Evolutionary conservation across 2,888 invertebrate genomes (phyloP).

Genomic region (Hecatera dysodea): DNA sequence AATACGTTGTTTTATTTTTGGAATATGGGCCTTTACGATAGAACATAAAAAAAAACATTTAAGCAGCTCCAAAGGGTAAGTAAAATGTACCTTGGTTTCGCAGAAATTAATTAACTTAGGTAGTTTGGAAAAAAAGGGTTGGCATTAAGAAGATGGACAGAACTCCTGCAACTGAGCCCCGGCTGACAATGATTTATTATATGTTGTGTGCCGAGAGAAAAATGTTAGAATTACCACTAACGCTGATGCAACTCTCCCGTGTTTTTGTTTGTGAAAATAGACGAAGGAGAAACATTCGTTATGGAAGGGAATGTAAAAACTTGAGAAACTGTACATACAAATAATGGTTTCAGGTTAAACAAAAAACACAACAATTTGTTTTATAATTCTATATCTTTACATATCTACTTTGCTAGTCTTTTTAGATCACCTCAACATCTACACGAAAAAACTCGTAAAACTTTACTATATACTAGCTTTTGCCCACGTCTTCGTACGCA

Average conservation of each 20-base stretch:
- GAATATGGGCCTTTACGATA: not conserved
- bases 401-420: too few species aligned
- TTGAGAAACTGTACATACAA: not conserved
- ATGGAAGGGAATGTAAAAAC: not conserved
- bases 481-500: too few species aligned
- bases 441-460: too few species aligned
- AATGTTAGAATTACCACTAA: conserved; percentile 58
- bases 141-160: conserved; percentile 74
- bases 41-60: conserved; percentile 33
- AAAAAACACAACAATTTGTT: not conserved
- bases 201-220: conserved; percentile 62
- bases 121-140: conserved; percentile 71
- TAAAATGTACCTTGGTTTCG: conserved; percentile 49
- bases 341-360: not conserved
- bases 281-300: conserved; percentile 4
- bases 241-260: conserved; percentile 37
- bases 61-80: conserved; percentile 35
- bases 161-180: conserved; percentile 74
- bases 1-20: too few species aligned
- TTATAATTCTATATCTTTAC: not conserved
- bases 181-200: conserved; percentile 76
- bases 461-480: too few species aligned
- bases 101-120: conserved; percentile 65
- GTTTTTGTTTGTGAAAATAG: conserved; percentile 29
- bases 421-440: too few species aligned